phyloP scores from a whole-genome alignment of 2,797 vertebrate species.

The Acrossocheilus wenchowensis region DNA sequence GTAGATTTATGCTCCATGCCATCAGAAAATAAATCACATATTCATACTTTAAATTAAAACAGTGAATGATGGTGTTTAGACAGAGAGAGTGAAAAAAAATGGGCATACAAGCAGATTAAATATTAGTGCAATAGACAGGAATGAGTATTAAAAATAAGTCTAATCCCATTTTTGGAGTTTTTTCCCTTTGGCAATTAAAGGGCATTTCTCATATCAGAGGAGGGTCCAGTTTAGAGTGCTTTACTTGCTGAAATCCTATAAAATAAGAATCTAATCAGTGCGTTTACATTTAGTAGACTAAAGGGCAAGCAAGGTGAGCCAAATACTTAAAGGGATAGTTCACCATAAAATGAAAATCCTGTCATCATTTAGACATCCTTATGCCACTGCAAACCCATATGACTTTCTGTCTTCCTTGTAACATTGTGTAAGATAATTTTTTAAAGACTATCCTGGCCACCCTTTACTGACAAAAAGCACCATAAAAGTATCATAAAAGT shows the following conservation, averaged over 20 bases:
- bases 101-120: conserved; percentile 66
- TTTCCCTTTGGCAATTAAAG: conserved; percentile 14
- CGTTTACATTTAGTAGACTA: conserved; percentile 2
- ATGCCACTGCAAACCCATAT: not conserved
- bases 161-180: conserved; percentile 50
- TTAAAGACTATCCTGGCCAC: not conserved
- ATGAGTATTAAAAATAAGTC: conserved; percentile 60
- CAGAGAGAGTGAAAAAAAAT: conserved; percentile 67
- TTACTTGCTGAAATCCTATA: conserved; percentile 14
- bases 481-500: not conserved
- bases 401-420: not conserved
- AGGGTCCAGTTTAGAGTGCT: conserved; percentile 3
- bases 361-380: not conserved
- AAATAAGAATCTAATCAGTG: conserved; percentile 27
- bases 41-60: conserved; percentile 85
- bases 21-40: conserved; percentile 83
- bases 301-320: conserved; percentile 29
- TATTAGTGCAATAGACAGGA: conserved; percentile 65
- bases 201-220: conserved; percentile 18
- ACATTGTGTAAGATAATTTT: not conserved
- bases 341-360: not conserved
- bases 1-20: conserved; percentile 81
- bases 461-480: not conserved
- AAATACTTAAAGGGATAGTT: not conserved
- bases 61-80: conserved; percentile 76